Conservation (phyloP, 2,797 vertebrate genomes). For the Prionace glauca region DNA sequence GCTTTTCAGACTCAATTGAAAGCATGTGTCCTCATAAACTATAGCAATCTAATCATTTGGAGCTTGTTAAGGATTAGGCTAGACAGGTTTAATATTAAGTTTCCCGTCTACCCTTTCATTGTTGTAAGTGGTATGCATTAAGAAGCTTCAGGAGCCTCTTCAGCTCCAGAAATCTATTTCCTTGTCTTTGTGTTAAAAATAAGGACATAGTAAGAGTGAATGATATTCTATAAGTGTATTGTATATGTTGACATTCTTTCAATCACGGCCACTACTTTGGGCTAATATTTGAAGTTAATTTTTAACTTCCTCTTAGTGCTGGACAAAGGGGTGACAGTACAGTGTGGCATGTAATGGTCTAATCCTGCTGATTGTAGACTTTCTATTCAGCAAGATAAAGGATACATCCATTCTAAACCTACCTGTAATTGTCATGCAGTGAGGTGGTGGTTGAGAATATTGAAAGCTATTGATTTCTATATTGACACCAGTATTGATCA, state of each 20-base stretch:
- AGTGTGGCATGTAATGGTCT: neutral
- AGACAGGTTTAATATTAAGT: slow-evolving; percentile 23
- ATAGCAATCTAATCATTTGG: slow-evolving; percentile 3
- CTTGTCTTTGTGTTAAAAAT: neutral
- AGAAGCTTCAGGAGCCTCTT: neutral
- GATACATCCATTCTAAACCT: neutral
- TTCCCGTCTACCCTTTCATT: neutral
- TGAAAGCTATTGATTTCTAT: neutral
- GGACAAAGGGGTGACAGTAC: neutral
- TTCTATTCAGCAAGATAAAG: neutral
- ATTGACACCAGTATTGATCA: neutral
- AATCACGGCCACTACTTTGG: neutral
- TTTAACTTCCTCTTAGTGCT: neutral
- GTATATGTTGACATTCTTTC: neutral
- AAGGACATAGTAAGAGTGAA: neutral
- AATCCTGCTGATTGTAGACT: neutral
- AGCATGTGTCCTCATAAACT: slow-evolving; percentile 9
- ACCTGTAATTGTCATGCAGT: neutral
- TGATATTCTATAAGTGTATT: neutral
- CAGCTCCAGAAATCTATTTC: neutral
- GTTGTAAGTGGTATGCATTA: neutral
- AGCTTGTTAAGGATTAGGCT: slow-evolving; percentile 24
- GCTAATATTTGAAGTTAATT: neutral
- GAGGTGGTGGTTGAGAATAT: neutral
- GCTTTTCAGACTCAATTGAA: slow-evolving; percentile 31